Evolutionary conservation across 1,140 invertebrate genomes (phyloP).

Genomic region (Hylaeus anthracinus): DNA sequence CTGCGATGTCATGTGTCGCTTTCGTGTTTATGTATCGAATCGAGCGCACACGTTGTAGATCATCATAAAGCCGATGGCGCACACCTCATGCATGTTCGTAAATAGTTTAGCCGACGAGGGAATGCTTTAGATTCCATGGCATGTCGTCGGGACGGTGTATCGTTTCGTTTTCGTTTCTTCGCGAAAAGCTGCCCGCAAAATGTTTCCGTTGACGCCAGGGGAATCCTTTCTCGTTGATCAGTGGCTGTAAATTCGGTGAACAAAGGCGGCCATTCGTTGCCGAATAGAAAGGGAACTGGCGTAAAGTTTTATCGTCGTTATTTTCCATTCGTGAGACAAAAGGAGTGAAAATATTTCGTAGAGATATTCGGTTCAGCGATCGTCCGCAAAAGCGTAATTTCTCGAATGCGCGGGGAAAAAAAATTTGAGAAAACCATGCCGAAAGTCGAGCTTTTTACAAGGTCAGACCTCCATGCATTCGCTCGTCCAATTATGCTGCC

Average conservation of each 20-base stretch:
- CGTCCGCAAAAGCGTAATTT: background rate
- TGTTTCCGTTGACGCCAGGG: background rate
- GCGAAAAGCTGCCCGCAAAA: background rate
- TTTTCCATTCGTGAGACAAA: conserved; percentile 7
- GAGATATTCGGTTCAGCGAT: background rate
- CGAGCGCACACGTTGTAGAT: background rate
- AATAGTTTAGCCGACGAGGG: background rate
- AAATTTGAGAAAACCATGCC: no score
- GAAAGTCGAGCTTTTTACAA: no score
- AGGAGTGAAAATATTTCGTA: no score
- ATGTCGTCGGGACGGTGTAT: conserved; percentile 1
- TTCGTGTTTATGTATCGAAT: background rate
- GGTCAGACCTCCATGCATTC: no score
- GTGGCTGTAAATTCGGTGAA: conserved; percentile 33
- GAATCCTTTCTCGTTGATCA: conserved; percentile 35
- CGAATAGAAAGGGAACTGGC: background rate
- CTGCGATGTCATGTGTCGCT: conserved; percentile 16
- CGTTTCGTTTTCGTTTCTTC: conserved; percentile 18
- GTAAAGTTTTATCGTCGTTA: background rate
- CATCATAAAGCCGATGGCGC: background rate
- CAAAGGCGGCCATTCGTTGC: background rate
- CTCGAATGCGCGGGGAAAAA: no score
- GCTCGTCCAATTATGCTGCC: no score
- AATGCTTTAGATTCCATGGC: conserved; percentile 4
- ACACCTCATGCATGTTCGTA: conserved; percentile 28